Evolutionary conservation across 2,797 vertebrate species (phyloP).

Genomic region (Premnoplex brunnescens): DNA sequence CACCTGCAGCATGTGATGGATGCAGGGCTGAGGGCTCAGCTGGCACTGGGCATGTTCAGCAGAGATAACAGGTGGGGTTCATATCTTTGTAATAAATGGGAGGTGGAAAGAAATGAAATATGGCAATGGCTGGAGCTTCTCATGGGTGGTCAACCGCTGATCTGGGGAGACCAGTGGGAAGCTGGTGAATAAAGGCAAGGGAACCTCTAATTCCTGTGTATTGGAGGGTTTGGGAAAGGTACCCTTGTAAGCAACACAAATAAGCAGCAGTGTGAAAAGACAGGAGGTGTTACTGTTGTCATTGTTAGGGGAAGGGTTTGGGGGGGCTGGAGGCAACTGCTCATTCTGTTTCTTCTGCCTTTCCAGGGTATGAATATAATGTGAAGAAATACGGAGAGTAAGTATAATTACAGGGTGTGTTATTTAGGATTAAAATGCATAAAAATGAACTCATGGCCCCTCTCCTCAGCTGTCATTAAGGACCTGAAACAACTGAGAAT

Average conservation of each 20-base stretch:
- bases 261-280: neutral
- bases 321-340: neutral
- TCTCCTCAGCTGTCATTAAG: neutral
- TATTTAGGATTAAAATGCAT: neutral
- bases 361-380: conserved; percentile 81
- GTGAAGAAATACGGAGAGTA: conserved; percentile 79
- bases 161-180: neutral
- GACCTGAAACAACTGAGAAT: neutral
- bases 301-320: neutral
- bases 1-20: neutral
- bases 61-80: neutral
- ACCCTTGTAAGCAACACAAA: rapidly evolving
- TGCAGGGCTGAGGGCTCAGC: neutral
- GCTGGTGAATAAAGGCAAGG: neutral
- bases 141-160: neutral
- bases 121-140: neutral
- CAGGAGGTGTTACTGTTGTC: neutral
- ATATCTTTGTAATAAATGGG: neutral
- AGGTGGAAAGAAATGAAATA: neutral
- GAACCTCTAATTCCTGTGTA: neutral
- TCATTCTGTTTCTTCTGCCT: neutral
- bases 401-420: conserved; percentile 39
- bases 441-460: neutral
- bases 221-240: neutral
- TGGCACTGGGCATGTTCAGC: neutral